A percentile compares a stretch with the other conserved stretches of the same genome.
These are phyloP conservation scores for Erpornis zantholeuca DNA, from an alignment of 2,113 vertebrate species.

Conservation along the genomic window DNA sequence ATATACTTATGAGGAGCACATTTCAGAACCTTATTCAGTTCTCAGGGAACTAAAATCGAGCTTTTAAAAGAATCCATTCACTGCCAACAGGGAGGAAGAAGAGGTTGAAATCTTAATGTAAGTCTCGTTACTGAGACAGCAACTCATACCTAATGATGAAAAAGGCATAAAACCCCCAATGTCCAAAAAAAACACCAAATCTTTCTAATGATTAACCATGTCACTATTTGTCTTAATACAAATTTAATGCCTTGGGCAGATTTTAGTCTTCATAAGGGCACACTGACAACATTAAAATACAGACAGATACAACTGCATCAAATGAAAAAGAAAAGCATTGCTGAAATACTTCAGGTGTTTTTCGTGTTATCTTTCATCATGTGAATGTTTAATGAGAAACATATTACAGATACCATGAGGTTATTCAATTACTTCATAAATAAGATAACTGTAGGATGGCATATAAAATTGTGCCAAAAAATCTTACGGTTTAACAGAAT, in stretches of 20 bases:
- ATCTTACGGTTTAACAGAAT: background rate
- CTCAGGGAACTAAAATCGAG: background rate
- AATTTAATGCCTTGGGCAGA: background rate
- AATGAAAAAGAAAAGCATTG: background rate
- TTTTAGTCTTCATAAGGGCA: background rate
- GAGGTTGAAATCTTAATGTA: background rate
- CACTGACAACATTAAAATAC: background rate
- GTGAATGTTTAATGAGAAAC: background rate
- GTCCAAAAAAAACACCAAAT: background rate
- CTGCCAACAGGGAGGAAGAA: background rate
- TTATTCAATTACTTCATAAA: background rate
- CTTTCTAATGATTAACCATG: background rate
- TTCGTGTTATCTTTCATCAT: background rate
- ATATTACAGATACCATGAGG: background rate
- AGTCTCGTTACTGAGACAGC: background rate
- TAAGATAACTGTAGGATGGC: background rate
- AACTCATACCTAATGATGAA: background rate
- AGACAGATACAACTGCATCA: fast-evolving
- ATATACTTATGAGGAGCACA: fast-evolving
- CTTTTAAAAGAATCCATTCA: background rate
- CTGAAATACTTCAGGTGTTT: background rate
- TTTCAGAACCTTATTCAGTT: background rate
- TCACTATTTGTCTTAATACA: background rate
- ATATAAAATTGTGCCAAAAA: background rate
- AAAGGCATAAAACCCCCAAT: fast-evolving